Base-by-base conservation (phyloP, 2,888 invertebrate species). In the Stenoptilia bipunctidactyla region DNA sequence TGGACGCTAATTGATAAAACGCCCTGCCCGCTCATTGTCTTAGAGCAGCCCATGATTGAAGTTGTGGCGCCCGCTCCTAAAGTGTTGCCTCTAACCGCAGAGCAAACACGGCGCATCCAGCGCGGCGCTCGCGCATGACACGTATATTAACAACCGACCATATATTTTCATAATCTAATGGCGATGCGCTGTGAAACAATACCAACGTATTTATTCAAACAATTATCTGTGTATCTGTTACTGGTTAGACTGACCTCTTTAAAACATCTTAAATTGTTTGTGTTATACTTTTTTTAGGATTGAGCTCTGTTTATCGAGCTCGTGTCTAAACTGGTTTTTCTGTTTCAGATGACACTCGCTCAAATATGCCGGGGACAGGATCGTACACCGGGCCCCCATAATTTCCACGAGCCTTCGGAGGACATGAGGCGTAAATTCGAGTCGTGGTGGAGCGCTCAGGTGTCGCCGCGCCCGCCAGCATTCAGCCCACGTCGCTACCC, bases 341-440 rank as follows among this genome's bases (percentile, higher is more conserved):
- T 76, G 68, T 82, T 80, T 12, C 87, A 93, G 93, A 87, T 92
- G 55, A 89, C 91, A 39, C 82, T 96, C 51, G 90, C 93, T 45
- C 93, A 94, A 58, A 89, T 96, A 45, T 93, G 94, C 61, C 90
- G 95, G 45, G 92, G 92, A 13, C 89, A 90, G 38, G 87, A 90
- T 65, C 83, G 89, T 59, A 85, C 88, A 15, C 84, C 87, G 8
- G 88, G 90, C 15, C 87, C 90, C 2, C 87, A 90, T 36, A 77
- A 67, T 51, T 84, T 87, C 37, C 88, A 88, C 36, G 93, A 94
- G 52, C 88, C 92, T 6, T 88, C 91, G 0, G 96, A 96, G 51
- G 96, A 96, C 39, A 88, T 91, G 58, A 89, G 93, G 15, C 86
- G 93, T 44, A 93, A 94, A 66, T 97, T 97, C 71, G 96, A 97